These are phyloP conservation scores for Alectoris magna DNA, from an alignment of 2,797 vertebrate species.

Conservation along the genomic window DNA sequence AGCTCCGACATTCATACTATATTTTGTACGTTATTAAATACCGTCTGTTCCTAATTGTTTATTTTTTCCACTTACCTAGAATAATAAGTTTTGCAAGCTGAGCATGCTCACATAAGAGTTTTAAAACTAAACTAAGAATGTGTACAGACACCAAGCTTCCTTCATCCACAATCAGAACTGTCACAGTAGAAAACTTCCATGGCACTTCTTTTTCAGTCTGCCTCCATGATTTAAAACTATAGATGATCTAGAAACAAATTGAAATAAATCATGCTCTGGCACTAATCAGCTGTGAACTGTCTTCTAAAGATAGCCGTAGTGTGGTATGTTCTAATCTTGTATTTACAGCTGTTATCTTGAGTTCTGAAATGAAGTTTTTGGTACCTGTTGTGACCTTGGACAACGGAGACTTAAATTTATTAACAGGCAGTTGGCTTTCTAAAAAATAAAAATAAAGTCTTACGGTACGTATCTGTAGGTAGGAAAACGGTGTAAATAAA, in stretches of 20 bases:
- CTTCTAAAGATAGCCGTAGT: neutral
- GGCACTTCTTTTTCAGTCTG: neutral
- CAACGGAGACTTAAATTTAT: neutral
- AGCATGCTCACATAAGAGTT: slow-evolving; percentile 77
- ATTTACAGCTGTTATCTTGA: neutral
- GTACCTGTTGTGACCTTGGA: neutral
- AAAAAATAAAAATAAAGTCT: neutral
- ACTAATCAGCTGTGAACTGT: neutral
- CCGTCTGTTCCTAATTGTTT: neutral
- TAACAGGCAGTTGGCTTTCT: neutral
- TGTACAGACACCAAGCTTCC: slow-evolving; percentile 86
- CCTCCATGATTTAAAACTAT: slow-evolving; percentile 77
- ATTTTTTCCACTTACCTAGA: slow-evolving; percentile 80
- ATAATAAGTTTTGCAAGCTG: slow-evolving; percentile 85
- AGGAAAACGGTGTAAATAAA: neutral
- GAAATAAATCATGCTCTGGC: slow-evolving; percentile 25
- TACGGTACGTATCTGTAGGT: neutral
- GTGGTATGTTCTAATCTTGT: neutral
- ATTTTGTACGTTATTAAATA: neutral
- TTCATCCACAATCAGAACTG: slow-evolving; percentile 87
- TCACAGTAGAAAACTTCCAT: slow-evolving; percentile 85
- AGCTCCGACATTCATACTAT: neutral
- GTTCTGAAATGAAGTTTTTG: neutral
- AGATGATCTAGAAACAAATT: slow-evolving; percentile 79
- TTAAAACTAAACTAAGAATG: slow-evolving; percentile 81